Conservation (phyloP, 2,113 vertebrate species). For the Phainopepla nitens region DNA sequence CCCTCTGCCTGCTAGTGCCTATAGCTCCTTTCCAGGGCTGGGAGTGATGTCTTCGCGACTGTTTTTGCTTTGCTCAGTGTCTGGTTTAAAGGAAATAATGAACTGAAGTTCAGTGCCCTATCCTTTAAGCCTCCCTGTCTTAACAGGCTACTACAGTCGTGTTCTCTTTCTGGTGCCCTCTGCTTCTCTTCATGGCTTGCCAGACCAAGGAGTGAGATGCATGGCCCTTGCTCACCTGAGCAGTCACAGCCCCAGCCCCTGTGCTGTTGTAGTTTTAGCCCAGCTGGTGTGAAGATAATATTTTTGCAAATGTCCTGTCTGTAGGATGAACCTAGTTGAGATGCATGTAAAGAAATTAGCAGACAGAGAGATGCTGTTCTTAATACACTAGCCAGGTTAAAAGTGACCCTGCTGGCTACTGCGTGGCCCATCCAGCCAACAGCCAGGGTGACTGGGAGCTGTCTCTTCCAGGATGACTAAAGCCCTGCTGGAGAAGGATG, state of each 20-base stretch:
- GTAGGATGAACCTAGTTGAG: background rate
- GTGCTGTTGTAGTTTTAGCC: background rate
- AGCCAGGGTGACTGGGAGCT: background rate
- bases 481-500: conserved; percentile 83
- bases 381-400: accelerated
- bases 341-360: background rate
- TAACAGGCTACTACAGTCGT: background rate
- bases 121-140: accelerated
- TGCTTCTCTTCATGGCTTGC: background rate
- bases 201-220: background rate
- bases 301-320: background rate
- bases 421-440: accelerated
- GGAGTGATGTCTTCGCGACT: too few species aligned
- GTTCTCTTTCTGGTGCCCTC: background rate
- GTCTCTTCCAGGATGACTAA: conserved; percentile 84
- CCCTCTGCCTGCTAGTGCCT: accelerated
- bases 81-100: background rate
- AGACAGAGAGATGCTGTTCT: background rate
- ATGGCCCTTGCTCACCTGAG: background rate
- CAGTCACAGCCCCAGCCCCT: background rate
- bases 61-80: background rate
- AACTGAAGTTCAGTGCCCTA: accelerated
- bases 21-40: background rate
- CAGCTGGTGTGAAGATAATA: background rate
- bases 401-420: background rate